Evolutionary conservation across 2,113 vertebrate species (phyloP).

Genomic region (Pristiophorus japonicus): DNA sequence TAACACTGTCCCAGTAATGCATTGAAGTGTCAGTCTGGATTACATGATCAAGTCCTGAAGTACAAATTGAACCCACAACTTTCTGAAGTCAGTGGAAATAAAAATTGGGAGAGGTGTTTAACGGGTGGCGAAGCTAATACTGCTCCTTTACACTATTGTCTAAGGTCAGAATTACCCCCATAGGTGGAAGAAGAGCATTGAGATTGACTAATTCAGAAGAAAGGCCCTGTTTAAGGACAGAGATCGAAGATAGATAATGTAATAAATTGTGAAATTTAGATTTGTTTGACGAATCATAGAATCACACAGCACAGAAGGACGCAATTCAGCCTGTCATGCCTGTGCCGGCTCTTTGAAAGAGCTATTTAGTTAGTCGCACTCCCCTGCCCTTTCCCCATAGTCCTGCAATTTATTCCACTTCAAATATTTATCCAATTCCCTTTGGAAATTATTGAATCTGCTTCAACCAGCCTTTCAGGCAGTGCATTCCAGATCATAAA

Average conservation of each 20-base stretch:
- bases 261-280: background rate
- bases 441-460: background rate
- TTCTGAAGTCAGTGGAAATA: background rate
- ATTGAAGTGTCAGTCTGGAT: background rate
- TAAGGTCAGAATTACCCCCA: background rate
- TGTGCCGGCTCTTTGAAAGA: background rate
- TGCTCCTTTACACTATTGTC: background rate
- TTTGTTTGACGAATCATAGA: background rate
- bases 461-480: no score
- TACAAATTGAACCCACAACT: background rate
- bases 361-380: background rate
- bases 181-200: background rate
- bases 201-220: background rate
- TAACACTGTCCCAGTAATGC: background rate
- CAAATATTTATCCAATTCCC: background rate
- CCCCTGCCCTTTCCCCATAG: background rate
- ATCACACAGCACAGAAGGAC: background rate
- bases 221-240: background rate
- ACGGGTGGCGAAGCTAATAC: background rate
- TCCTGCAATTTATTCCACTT: no score
- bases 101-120: background rate
- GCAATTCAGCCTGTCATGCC: background rate
- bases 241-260: background rate
- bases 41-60: background rate
- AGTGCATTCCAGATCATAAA: no score